Conservation (phyloP, 2,888 invertebrate species). For the Conus canariensis region DNA sequence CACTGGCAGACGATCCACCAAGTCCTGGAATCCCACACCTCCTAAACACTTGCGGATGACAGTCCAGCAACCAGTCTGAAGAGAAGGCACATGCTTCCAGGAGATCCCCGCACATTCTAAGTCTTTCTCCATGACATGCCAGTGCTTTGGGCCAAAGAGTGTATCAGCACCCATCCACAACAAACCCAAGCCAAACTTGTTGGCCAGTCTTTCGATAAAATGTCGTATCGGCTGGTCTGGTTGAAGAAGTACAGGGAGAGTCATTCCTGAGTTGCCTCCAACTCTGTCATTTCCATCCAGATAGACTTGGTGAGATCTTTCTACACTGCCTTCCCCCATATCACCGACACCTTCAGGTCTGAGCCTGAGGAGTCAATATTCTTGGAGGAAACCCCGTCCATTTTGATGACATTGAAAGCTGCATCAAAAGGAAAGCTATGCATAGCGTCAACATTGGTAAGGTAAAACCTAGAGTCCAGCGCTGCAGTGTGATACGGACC, state of each 20-base stretch:
- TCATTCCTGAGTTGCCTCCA: no score
- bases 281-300: no score
- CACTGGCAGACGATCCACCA: slow-evolving; percentile 22
- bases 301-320: no score
- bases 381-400: no score
- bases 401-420: no score
- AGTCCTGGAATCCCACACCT: not conserved
- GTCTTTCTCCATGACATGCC: not conserved
- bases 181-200: slow-evolving; percentile 32
- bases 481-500: not conserved
- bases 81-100: slow-evolving; percentile 19
- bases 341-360: not conserved
- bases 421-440: no score
- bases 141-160: slow-evolving; percentile 17
- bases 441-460: no score
- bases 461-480: not conserved
- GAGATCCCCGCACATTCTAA: slow-evolving; percentile 3
- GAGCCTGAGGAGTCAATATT: no score
- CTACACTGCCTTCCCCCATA: no score
- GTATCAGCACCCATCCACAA: slow-evolving; percentile 24
- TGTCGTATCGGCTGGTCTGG: not conserved
- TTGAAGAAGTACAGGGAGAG: not conserved
- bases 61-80: slow-evolving; percentile 14
- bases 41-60: not conserved
- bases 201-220: not conserved